phyloP scores from a whole-genome alignment of 2,888 invertebrate genomes.

The Anthrax anthrax region DNA sequence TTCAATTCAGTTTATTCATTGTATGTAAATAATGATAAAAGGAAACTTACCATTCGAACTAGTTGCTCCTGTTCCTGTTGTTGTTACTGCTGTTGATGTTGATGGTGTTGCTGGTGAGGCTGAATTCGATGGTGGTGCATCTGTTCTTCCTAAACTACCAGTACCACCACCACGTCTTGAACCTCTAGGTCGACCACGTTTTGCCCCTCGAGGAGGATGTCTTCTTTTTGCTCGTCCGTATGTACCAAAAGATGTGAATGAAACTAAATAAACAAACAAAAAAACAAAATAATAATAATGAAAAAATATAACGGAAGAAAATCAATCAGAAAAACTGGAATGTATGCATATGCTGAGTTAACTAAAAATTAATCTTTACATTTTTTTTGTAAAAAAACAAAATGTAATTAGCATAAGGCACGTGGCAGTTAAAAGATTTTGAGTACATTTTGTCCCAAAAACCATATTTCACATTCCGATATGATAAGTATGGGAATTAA shows the following conservation, averaged over 20 bases:
- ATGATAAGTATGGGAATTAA: no score
- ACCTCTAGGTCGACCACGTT: constrained; percentile 62
- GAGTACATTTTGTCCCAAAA: no score
- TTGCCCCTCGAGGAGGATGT: constrained; percentile 42
- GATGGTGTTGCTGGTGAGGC: constrained; percentile 14
- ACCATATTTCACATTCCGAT: no score
- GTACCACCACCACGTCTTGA: constrained; percentile 45
- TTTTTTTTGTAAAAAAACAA: neutral
- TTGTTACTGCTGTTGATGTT: constrained; percentile 11
- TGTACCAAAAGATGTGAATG: constrained; percentile 25
- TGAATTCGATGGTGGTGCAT: constrained; percentile 11
- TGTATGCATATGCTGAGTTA: neutral
- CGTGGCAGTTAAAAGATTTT: neutral
- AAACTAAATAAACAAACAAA: constrained; percentile 9
- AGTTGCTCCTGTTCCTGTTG: constrained; percentile 5
- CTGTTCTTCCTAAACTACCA: constrained; percentile 26
- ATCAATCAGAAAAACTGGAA: neutral
- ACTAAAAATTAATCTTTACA: no score
- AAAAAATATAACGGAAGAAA: neutral
- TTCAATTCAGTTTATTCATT: no score
- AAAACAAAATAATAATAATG: constrained; percentile 2
- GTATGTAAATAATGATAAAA: constrained; percentile 1
- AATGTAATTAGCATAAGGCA: neutral
- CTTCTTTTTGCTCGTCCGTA: constrained; percentile 28
- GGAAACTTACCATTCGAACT: constrained; percentile 15